Base-by-base conservation (phyloP, 2,888 invertebrate genomes). In the Bhutanitis thaidina region DNA sequence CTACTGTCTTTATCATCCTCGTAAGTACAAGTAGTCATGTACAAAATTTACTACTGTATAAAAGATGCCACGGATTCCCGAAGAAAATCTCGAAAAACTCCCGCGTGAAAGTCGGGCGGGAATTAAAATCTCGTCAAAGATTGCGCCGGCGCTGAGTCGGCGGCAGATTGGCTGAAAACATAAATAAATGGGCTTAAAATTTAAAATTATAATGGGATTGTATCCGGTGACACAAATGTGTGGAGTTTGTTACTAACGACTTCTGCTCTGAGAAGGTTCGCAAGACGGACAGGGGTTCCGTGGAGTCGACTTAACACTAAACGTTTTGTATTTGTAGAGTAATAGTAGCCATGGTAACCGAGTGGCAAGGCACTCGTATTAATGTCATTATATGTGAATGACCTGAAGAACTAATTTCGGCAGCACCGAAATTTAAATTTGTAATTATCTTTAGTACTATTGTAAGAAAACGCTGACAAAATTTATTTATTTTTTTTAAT, bases 171-270 rank as follows among this genome's bases (percentile, higher is more conserved):
- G 76, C 74, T 70, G 71, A 67, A 71, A 77, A 80, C 79, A 77
- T 79, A 85, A 88, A 88, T 86, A 86, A 80, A 86, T 86, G 86
- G 77, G 86, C 82, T 81, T 80, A 83, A 80, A 86, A 89, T 89
- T 89, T 89, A 89, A 89, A 89, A 89, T 89, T 89, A 88, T 89
- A 89, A 89, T 89, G 77, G 87, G 84, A 78, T 84, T 86, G 89
- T 88, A 89, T 89, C 89, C 89, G 89, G 89, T 89, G 89, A 89
- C 89, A 87, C 79, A 89, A 89, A 89, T 89, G 89, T 89, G 89
- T 86, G 78, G 89, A 89, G 89, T 89, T 89, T 89, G 89, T 88
- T 89, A 83, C 89, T 89, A 89, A 89, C 89, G 89, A 89, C 89
- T 89, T 88, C 77, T 77, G 83, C 74, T 69, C 67, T 67, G 83